Base-by-base conservation (phyloP, 2,113 vertebrate species). In the Pelobates fuscus region DNA sequence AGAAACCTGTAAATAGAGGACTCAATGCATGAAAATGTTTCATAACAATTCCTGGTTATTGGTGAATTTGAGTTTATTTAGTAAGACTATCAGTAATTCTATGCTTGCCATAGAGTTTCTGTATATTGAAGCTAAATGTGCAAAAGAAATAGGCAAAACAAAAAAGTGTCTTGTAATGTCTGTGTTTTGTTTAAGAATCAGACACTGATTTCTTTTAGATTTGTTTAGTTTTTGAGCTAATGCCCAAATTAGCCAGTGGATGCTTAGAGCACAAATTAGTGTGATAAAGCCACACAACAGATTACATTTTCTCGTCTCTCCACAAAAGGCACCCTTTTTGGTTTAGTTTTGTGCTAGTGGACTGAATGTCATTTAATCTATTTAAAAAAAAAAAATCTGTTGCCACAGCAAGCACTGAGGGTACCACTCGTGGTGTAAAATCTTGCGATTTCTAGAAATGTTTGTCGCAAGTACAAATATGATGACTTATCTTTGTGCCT, bases 401-500 rank as follows among this genome's bases (percentile, higher is more conserved):
- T 12, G 52, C 87, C 82, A 85, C 88, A 87, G 81, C 0, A 79
- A 76, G 85, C 84, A 83, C 52, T 84, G 82, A 83, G 32, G 32
- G 32, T 10, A 6, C 32, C 32, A 58, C 88, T 92, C 90, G 84
- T 82, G 89, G 89, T n/a, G 52, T 55, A 2, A 55, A 20, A 17
- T 55, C 52, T 23, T 90, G 81, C 84, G 83, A 86, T 17, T 93
- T n/a, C 91, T 93, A 89, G 83, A 88, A 85, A 84, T 92, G 94
- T 94, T 91, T 92, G 94, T 94, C 57, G 93, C 93, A 93, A 93
- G 94, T 93, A 92, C 93, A 94, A 68, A 55, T 77, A 20, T 49
- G 41, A 54, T 26, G 92, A 94, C 87, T 96, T 95, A 94, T 98
- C 94, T 97, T 98, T 94, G 97, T 99, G 97, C 97, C 97, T 99